These are phyloP conservation scores for Lagocephalus sceleratus DNA, from an alignment of 2,797 vertebrate species.

Conservation along the genomic window DNA sequence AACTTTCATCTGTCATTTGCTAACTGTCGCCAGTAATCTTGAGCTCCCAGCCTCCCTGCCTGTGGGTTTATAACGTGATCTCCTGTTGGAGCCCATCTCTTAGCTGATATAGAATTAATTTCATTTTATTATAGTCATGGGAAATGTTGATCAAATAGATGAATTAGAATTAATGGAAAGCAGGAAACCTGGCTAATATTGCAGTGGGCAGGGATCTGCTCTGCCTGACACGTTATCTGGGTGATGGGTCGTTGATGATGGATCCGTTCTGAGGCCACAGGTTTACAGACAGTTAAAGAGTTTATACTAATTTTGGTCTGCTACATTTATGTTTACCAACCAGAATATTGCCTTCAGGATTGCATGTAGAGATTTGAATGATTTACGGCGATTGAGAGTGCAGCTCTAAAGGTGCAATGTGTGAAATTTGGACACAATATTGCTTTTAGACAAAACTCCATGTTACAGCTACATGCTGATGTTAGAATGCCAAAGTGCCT, in stretches of 20 bases:
- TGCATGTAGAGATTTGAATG: background rate
- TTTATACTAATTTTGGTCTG: conserved; percentile 17
- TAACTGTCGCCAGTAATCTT: conserved; percentile 46
- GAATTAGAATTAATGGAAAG: background rate
- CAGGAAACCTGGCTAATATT: too few species aligned
- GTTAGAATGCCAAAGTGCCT: background rate
- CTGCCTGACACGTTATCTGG: background rate
- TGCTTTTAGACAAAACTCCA: too few species aligned
- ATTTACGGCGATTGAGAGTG: background rate
- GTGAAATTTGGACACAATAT: background rate
- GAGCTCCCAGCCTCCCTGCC: conserved; percentile 59
- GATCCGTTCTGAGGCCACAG: conserved; percentile 73
- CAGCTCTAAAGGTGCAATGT: conserved; percentile 2
- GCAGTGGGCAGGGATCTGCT: background rate
- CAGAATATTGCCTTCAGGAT: background rate
- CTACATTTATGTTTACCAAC: conserved; percentile 17
- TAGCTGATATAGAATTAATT: too few species aligned
- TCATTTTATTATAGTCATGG: too few species aligned
- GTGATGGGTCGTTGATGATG: conserved; percentile 1
- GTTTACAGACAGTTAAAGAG: conserved; percentile 29
- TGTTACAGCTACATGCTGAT: too few species aligned
- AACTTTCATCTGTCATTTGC: conserved; percentile 61
- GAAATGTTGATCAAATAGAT: too few species aligned
- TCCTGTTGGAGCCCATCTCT: conserved; percentile 10
- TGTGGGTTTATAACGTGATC: conserved; percentile 71